A percentile compares a stretch with the other conserved stretches of the same genome.
phyloP scores from a whole-genome alignment of 2,888 invertebrate species.

The Eupithecia abbreviata region DNA sequence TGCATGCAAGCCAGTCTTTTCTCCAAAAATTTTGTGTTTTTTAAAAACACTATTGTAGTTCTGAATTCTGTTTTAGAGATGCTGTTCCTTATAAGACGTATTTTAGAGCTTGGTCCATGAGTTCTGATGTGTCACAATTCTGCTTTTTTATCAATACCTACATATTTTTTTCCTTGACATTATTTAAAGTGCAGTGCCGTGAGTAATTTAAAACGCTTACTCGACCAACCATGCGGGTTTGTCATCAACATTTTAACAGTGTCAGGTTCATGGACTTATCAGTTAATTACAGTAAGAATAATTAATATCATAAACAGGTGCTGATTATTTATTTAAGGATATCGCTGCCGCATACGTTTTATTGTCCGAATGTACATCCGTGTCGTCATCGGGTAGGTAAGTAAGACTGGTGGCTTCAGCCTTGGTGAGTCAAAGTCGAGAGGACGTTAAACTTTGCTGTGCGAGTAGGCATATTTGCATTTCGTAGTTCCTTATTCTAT shows the following conservation, averaged over 20 bases:
- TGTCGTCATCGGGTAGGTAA: conserved; percentile 30
- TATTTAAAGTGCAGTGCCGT: background rate
- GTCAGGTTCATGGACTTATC: conserved; percentile 35
- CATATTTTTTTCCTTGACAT: conserved; percentile 7
- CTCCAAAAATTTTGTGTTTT: background rate
- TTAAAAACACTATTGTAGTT: background rate
- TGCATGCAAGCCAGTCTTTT: conserved; percentile 14
- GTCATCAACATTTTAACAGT: conserved; percentile 25
- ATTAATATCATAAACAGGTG: conserved; percentile 25
- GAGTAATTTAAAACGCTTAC: conserved; percentile 4
- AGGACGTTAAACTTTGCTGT: conserved; percentile 46
- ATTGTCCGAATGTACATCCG: conserved; percentile 39
- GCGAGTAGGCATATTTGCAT: conserved; percentile 43
- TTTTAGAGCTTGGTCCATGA: background rate
- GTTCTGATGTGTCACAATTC: background rate
- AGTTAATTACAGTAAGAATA: conserved; percentile 17
- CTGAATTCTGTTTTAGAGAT: background rate
- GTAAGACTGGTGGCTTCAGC: conserved; percentile 39
- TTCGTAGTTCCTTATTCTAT: conserved; percentile 46
- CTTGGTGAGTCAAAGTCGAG: conserved; percentile 47
- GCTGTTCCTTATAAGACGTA: background rate
- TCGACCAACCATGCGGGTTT: conserved; percentile 17
- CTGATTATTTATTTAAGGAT: conserved; percentile 21
- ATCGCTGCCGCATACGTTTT: conserved; percentile 31
- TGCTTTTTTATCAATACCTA: background rate